A percentile compares a stretch with the other conserved stretches of the same genome.
These are phyloP conservation scores for Gyps fulvus DNA, from an alignment of 2,113 vertebrate genomes.

Conservation along the genomic window DNA sequence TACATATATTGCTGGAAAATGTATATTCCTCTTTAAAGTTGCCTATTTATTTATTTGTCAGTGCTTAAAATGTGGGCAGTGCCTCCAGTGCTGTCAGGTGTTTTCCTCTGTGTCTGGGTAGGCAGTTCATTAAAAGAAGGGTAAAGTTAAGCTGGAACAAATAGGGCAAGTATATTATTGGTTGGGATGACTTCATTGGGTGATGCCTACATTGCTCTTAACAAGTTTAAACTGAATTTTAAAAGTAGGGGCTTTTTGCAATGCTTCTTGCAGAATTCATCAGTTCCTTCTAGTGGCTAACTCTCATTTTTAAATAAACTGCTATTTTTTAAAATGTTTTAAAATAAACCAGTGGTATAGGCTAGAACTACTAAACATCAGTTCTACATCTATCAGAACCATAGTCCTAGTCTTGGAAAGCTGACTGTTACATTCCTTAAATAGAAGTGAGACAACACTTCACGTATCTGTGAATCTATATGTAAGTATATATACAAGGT, in stretches of 20 bases:
- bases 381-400: background rate
- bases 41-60: background rate
- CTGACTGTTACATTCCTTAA: background rate
- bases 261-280: background rate
- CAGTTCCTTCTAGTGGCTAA: background rate
- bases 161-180: background rate
- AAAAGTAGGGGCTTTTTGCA: background rate
- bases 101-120: background rate
- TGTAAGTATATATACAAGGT: background rate
- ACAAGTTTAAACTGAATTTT: background rate
- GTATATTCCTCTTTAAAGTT: background rate
- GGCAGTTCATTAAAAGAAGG: background rate
- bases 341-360: background rate
- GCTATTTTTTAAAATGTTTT: background rate
- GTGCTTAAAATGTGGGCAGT: background rate
- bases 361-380: background rate
- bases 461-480: background rate
- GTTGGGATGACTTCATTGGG: background rate
- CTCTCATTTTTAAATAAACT: background rate
- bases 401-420: background rate
- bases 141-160: background rate
- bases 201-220: background rate
- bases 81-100: background rate
- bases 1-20: background rate
- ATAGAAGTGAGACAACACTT: background rate